These are phyloP conservation scores for Platerodrilus igneus DNA, from an alignment of 2,888 invertebrate genomes.

Conservation along the genomic window DNA sequence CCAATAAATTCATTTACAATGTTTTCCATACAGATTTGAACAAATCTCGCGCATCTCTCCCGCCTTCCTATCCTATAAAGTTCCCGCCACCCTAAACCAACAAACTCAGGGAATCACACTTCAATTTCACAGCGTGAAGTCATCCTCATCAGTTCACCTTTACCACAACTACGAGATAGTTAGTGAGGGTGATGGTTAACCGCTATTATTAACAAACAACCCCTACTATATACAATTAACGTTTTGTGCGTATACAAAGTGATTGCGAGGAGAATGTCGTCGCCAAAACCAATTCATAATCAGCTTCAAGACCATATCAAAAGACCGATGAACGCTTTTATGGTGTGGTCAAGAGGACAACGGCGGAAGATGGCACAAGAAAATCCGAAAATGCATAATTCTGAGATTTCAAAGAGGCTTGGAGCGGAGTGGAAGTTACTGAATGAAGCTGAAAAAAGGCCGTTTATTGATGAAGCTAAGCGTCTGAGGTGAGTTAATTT, in stretches of 20 bases:
- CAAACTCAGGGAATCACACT: constrained; percentile 27
- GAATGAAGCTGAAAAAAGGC: constrained; percentile 79
- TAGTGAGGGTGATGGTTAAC: constrained; percentile 17
- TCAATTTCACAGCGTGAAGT: constrained; percentile 26
- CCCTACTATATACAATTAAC: neutral
- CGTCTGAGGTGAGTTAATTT: constrained; percentile 77
- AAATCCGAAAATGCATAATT: constrained; percentile 92
- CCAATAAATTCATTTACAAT: constrained; percentile 21
- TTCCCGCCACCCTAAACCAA: constrained; percentile 28
- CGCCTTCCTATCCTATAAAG: constrained; percentile 20
- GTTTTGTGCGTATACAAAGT: constrained; percentile 5
- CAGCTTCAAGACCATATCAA: constrained; percentile 63
- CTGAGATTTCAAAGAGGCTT: constrained; percentile 81
- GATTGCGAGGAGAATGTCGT: constrained; percentile 25
- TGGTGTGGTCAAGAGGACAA: constrained; percentile 89
- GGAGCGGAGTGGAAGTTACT: constrained; percentile 87
- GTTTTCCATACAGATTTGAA: constrained; percentile 14
- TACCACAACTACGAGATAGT: constrained; percentile 30
- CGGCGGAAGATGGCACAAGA: constrained; percentile 89
- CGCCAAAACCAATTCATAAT: constrained; percentile 36
- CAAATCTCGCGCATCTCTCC: constrained; percentile 26
- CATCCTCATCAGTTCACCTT: constrained; percentile 32
- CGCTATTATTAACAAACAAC: constrained; percentile 9
- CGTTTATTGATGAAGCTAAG: constrained; percentile 89
- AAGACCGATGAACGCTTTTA: constrained; percentile 77